A percentile compares a stretch with the other conserved stretches of the same genome.
phyloP scores from a whole-genome alignment of 2,888 invertebrate genomes.

The Ametastegia equiseti region DNA sequence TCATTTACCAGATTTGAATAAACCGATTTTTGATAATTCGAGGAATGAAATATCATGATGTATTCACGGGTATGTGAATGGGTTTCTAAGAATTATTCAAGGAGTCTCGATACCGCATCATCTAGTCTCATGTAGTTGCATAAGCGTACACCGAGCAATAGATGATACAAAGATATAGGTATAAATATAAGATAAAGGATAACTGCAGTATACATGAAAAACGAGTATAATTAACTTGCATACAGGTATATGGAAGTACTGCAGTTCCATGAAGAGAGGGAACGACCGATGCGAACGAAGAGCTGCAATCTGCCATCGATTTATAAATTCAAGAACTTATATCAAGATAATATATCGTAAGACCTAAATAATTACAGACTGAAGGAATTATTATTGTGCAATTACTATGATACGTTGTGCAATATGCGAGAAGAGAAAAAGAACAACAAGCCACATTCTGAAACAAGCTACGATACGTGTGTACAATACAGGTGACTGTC shows the following conservation, averaged over 20 bases:
- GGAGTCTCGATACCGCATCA: background rate
- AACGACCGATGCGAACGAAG: background rate
- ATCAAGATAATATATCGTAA: background rate
- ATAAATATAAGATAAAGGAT: background rate
- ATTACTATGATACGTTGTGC: background rate
- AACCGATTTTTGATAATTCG: background rate
- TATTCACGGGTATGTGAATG: background rate
- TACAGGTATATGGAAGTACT: background rate
- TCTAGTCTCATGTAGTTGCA: background rate
- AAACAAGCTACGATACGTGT: background rate
- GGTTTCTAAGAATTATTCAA: background rate
- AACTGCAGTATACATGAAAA: background rate
- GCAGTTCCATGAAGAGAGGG: background rate
- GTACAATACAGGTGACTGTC: background rate
- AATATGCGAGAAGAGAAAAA: background rate
- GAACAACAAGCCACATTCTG: background rate
- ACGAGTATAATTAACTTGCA: background rate
- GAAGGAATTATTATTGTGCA: slow-evolving; percentile 1
- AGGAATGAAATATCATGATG: background rate
- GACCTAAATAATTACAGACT: background rate
- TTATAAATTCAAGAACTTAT: background rate
- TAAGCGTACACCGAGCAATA: background rate
- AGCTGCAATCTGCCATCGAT: background rate
- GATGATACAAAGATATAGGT: background rate
- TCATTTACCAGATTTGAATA: background rate